Evolutionary conservation across 2,113 vertebrate genomes (phyloP).

Genomic region (Ascaphus truei): DNA sequence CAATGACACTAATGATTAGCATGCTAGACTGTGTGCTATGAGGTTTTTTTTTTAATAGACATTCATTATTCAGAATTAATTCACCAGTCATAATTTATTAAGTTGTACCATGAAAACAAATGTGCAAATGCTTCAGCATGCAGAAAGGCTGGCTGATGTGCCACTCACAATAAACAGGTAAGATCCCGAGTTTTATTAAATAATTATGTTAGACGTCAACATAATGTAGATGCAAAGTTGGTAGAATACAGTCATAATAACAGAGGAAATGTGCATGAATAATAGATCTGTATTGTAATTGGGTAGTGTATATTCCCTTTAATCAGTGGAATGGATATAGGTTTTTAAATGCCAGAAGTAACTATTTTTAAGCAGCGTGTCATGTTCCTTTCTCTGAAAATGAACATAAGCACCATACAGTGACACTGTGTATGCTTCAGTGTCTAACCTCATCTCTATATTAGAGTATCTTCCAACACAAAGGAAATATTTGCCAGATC

Average conservation of each 20-base stretch:
- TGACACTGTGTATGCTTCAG: no score
- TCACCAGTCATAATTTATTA: conserved; percentile 17
- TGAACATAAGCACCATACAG: no score
- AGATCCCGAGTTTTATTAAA: neutral
- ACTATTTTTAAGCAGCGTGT: no score
- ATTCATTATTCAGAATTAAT: conserved; percentile 54
- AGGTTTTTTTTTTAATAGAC: conserved; percentile 40
- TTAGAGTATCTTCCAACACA: no score
- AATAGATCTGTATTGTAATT: neutral
- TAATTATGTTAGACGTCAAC: neutral
- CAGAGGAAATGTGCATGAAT: neutral
- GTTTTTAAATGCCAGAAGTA: no score
- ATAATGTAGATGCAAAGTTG: no score
- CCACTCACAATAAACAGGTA: neutral
- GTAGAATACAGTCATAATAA: neutral
- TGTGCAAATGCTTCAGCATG: neutral
- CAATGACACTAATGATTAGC: conserved; percentile 48
- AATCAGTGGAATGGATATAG: neutral
- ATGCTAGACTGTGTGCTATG: conserved; percentile 33
- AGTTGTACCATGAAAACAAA: neutral
- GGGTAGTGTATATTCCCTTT: neutral
- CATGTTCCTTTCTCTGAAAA: no score
- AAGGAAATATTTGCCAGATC: no score
- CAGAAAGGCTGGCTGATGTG: neutral
- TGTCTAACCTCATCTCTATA: no score